Percentiles rank a stretch among this genome's conserved stretches.
Evolutionary conservation across 2,888 invertebrate genomes (phyloP).

Genomic region (Amphipoea oculea): DNA sequence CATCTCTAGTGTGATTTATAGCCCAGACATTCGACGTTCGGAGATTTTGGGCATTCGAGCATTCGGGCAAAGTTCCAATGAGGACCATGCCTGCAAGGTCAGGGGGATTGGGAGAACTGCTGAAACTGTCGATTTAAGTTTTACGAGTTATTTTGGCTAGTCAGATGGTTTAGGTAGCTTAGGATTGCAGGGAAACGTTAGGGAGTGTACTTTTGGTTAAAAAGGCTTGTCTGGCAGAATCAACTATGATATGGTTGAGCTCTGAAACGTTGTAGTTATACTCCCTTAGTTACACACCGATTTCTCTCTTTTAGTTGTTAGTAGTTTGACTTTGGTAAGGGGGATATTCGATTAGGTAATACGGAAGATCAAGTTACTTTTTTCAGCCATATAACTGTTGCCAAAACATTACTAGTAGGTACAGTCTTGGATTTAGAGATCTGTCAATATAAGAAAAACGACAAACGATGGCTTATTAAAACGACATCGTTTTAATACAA

Average conservation of each 20-base stretch:
- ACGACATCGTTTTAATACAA: background rate
- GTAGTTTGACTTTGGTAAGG: too few species aligned
- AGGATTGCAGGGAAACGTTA: background rate
- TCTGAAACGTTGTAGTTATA: background rate
- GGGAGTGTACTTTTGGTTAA: background rate
- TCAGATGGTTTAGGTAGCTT: background rate
- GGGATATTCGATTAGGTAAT: too few species aligned
- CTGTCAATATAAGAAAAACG: background rate
- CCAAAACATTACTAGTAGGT: background rate
- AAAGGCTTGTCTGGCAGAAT: background rate
- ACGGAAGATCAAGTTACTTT: background rate
- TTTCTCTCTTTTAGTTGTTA: too few species aligned
- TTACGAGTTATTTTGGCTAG: constrained; percentile 9
- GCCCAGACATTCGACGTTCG: constrained; percentile 32
- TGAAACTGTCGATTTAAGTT: constrained; percentile 27
- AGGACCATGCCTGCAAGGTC: constrained; percentile 47
- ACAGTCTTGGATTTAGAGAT: background rate
- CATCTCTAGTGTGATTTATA: constrained; percentile 60
- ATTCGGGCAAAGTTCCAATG: constrained; percentile 65
- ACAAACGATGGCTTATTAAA: background rate
- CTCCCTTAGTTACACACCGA: too few species aligned
- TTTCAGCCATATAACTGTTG: background rate
- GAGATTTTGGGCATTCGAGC: constrained; percentile 58
- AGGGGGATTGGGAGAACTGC: background rate
- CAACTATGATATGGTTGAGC: background rate